Percentiles rank a stretch among this genome's conserved stretches.
phyloP scores from a whole-genome alignment of 2,888 invertebrate genomes.

The Troides aeacus region DNA sequence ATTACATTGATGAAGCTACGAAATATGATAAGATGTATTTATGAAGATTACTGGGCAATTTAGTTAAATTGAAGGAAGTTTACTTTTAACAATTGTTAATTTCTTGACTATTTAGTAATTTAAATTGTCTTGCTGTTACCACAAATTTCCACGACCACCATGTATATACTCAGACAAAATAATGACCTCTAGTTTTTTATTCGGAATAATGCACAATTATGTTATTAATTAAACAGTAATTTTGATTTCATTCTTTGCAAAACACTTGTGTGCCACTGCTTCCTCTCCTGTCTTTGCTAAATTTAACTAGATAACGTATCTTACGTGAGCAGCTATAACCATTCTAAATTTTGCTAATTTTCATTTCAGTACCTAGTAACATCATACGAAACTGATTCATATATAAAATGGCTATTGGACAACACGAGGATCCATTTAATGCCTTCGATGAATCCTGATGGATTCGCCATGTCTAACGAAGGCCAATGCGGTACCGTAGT shows the following conservation, averaged over 20 bases:
- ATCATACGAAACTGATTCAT: conserved; percentile 89
- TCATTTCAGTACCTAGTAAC: conserved; percentile 88
- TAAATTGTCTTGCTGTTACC: background rate
- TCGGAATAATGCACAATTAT: too few relatives aligned
- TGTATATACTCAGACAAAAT: background rate
- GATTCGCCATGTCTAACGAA: conserved; percentile 94
- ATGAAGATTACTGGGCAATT: too few relatives aligned
- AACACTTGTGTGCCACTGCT: too few relatives aligned
- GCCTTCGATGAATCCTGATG: conserved; percentile 99
- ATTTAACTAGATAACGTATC: too few relatives aligned
- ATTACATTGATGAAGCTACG: too few relatives aligned
- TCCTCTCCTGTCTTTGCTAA: too few relatives aligned
- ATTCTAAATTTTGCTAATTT: too few relatives aligned
- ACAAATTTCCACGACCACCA: background rate
- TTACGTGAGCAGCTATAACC: too few relatives aligned
- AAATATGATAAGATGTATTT: too few relatives aligned
- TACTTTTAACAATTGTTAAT: background rate
- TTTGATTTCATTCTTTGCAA: too few relatives aligned
- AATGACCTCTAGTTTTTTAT: background rate
- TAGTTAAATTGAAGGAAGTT: background rate
- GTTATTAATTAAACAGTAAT: too few relatives aligned
- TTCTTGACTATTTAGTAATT: background rate
- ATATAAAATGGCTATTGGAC: conserved; percentile 94
- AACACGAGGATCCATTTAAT: conserved; percentile 97
- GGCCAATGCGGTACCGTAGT: conserved; percentile 92